Percentiles rank a stretch among this genome's conserved stretches.
These are phyloP conservation scores for Poecilia velifera DNA, from an alignment of 2,797 vertebrate species.

Conservation along the genomic window DNA sequence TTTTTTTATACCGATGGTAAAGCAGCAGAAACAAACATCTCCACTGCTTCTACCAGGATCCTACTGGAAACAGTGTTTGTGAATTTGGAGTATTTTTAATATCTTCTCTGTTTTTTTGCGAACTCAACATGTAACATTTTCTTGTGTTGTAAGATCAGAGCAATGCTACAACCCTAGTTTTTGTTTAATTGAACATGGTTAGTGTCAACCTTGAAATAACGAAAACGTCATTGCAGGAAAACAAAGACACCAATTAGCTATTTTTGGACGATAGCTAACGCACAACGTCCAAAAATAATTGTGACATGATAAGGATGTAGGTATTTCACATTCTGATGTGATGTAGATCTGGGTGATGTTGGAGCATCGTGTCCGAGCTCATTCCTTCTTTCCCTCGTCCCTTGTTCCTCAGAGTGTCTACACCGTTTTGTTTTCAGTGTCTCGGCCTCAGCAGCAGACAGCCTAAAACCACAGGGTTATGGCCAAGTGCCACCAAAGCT, in stretches of 20 bases:
- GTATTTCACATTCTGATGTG: neutral
- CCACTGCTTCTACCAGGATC: neutral
- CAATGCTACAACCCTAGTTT: neutral
- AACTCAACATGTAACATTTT: neutral
- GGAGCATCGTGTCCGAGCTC: conserved; percentile 31
- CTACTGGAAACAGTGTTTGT: neutral
- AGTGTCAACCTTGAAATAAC: neutral
- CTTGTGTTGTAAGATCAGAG: neutral
- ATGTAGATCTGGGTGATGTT: conserved; percentile 6
- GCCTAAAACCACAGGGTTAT: conserved; percentile 66
- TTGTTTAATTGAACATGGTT: neutral
- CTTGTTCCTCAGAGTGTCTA: conserved; percentile 44
- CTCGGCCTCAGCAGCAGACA: conserved; percentile 50
- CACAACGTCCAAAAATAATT: neutral
- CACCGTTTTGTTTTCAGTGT: conserved; percentile 59
- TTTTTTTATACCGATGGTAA: neutral
- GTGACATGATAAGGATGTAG: too few species aligned
- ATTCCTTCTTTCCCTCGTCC: conserved; percentile 25
- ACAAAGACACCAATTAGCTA: neutral
- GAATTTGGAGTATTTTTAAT: neutral
- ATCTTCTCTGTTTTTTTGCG: neutral
- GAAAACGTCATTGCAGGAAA: neutral
- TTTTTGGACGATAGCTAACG: neutral
- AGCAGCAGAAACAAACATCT: neutral
- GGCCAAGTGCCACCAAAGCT: conserved; percentile 67